phyloP scores from a whole-genome alignment of 2,797 vertebrate species.

The Rhabdophis nuchalis region DNA sequence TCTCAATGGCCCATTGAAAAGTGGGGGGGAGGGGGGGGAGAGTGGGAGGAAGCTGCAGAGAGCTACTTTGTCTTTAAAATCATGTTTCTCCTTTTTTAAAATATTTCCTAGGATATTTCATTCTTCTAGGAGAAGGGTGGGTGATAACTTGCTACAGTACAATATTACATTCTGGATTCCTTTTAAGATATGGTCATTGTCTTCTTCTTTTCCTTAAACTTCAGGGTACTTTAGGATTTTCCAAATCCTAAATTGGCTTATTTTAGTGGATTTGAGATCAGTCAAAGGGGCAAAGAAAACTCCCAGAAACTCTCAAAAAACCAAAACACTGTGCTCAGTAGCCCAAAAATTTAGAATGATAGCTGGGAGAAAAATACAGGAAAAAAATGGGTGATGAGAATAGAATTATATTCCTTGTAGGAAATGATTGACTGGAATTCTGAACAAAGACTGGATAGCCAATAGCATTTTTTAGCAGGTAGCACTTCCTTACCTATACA shows the following conservation, averaged over 20 bases:
- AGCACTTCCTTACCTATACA: not conserved
- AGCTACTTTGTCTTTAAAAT: too few relatives aligned
- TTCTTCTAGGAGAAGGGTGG: too few relatives aligned
- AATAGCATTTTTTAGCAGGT: not conserved
- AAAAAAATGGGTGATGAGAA: not conserved
- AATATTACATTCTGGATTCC: not conserved
- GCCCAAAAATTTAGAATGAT: not conserved
- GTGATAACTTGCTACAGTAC: not conserved
- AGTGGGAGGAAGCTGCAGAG: too few relatives aligned
- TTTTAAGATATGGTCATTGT: not conserved
- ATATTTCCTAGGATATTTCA: too few relatives aligned
- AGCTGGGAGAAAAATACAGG: not conserved
- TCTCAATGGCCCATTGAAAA: too few relatives aligned
- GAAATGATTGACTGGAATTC: too few relatives aligned
- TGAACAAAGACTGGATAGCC: not conserved
- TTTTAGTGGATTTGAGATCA: not conserved
- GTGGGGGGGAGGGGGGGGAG: too few relatives aligned
- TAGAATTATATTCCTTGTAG: not conserved
- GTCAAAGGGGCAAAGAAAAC: not conserved
- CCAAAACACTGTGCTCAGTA: not conserved
- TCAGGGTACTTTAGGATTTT: not conserved
- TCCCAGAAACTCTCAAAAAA: not conserved
- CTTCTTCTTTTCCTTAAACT: not conserved
- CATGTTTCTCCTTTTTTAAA: too few relatives aligned
- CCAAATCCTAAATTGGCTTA: not conserved